These are phyloP conservation scores for Netelia melanura DNA, from an alignment of 2,888 invertebrate genomes.

Conservation along the genomic window DNA sequence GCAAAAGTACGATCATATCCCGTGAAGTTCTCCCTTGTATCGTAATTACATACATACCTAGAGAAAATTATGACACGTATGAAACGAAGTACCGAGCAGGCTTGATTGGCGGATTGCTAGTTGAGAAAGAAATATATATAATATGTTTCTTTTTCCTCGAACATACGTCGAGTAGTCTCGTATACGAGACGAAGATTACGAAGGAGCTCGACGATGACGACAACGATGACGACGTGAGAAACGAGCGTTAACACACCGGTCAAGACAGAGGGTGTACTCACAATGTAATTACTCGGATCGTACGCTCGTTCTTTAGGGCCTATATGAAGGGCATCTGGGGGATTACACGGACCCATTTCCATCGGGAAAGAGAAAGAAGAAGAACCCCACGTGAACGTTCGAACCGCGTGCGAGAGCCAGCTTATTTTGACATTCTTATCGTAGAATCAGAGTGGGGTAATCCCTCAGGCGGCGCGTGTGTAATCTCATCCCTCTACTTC, in stretches of 20 bases:
- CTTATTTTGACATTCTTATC: constrained; percentile 85
- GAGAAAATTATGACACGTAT: constrained; percentile 30
- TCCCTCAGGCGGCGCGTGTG: constrained; percentile 82
- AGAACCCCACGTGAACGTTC: constrained; percentile 20
- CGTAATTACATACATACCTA: constrained; percentile 21
- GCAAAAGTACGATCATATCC: constrained; percentile 8
- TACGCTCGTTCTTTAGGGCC: constrained; percentile 49
- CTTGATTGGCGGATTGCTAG: constrained; percentile 37
- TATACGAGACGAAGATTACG: constrained; percentile 22
- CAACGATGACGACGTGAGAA: constrained; percentile 52
- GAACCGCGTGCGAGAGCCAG: constrained; percentile 73
- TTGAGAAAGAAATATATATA: constrained; percentile 10
- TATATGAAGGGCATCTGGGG: constrained; percentile 47
- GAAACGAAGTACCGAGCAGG: not conserved
- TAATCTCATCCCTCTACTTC: constrained; percentile 79
- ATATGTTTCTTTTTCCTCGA: not conserved
- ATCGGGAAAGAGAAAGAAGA: constrained; percentile 11
- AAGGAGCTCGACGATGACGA: constrained; percentile 27
- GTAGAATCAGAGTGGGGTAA: constrained; percentile 83
- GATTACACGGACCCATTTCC: constrained; percentile 54
- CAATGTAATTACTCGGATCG: constrained; percentile 83
- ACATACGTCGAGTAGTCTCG: constrained; percentile 10
- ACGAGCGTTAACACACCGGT: constrained; percentile 46
- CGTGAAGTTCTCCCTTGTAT: constrained; percentile 17
- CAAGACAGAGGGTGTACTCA: constrained; percentile 73